These are phyloP conservation scores for Tylochromis polylepis DNA, from an alignment of 2,113 vertebrate species.

Conservation along the genomic window DNA sequence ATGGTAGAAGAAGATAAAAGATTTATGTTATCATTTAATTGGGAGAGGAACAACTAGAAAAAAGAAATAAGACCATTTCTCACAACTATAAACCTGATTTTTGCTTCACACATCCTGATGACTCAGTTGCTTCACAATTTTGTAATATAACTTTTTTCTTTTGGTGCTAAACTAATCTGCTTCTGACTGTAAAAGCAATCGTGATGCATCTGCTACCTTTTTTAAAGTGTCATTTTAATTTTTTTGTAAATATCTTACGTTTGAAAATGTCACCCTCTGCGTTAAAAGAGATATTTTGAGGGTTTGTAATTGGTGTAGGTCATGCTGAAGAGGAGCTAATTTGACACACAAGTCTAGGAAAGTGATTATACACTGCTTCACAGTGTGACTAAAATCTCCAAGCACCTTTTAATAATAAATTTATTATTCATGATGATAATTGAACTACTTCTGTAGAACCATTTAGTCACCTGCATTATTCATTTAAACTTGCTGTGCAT, in stretches of 20 bases:
- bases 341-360: slow-evolving; percentile 5
- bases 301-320: not conserved
- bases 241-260: not conserved
- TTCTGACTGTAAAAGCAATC: not conserved
- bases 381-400: slow-evolving; percentile 44
- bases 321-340: not conserved
- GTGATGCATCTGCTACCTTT: not conserved
- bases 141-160: not conserved
- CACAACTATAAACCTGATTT: not conserved
- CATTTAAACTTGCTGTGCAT: slow-evolving; percentile 53
- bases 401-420: slow-evolving; percentile 61
- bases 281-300: not conserved
- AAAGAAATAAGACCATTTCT: not conserved
- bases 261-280: not conserved
- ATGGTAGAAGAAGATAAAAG: not conserved
- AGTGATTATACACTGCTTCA: slow-evolving; percentile 15
- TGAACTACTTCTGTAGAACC: slow-evolving; percentile 56
- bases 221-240: not conserved
- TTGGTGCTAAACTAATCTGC: not conserved
- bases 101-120: not conserved
- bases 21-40: slow-evolving; percentile 20
- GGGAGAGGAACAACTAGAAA: not conserved
- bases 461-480: slow-evolving; percentile 65
- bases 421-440: slow-evolving; percentile 62
- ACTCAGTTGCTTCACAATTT: not conserved